Evolutionary conservation across 2,113 vertebrate genomes (phyloP).

Genomic region (Melospiza melodia): DNA sequence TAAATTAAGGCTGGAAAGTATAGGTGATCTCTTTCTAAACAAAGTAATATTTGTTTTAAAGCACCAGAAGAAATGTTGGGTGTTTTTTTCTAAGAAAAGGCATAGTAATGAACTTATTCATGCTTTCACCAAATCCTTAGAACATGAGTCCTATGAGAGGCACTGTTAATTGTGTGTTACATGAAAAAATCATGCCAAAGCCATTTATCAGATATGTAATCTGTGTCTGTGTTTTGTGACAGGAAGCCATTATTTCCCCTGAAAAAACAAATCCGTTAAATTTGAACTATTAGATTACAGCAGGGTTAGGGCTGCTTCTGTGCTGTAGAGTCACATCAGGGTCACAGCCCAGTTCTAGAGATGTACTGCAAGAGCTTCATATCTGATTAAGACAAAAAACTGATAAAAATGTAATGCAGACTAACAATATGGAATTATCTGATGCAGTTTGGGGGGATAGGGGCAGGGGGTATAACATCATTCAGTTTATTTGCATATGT

Average conservation of each 20-base stretch:
- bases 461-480: conserved; percentile 54
- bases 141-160: background rate
- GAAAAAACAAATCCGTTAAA: conserved; percentile 64
- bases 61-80: background rate
- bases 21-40: conserved; percentile 14
- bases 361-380: conserved; percentile 45
- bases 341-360: background rate
- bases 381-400: conserved; percentile 33
- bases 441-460: conserved; percentile 39
- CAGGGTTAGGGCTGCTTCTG: conserved; percentile 62
- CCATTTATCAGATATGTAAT: conserved; percentile 53
- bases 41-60: background rate
- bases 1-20: conserved; percentile 33
- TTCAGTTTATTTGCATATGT: conserved; percentile 53
- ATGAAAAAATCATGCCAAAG: conserved; percentile 54
- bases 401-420: conserved; percentile 35
- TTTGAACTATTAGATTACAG: conserved; percentile 67
- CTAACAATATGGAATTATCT: conserved; percentile 56
- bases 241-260: conserved; percentile 65
- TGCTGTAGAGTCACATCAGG: conserved; percentile 39
- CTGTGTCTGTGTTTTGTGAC: conserved; percentile 60
- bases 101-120: background rate
- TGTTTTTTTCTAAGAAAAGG: background rate
- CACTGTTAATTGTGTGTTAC: conserved; percentile 49
- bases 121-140: background rate